These are phyloP conservation scores for Drosophila ambigua DNA, from an alignment of 1,140 invertebrate species.

Conservation along the genomic window DNA sequence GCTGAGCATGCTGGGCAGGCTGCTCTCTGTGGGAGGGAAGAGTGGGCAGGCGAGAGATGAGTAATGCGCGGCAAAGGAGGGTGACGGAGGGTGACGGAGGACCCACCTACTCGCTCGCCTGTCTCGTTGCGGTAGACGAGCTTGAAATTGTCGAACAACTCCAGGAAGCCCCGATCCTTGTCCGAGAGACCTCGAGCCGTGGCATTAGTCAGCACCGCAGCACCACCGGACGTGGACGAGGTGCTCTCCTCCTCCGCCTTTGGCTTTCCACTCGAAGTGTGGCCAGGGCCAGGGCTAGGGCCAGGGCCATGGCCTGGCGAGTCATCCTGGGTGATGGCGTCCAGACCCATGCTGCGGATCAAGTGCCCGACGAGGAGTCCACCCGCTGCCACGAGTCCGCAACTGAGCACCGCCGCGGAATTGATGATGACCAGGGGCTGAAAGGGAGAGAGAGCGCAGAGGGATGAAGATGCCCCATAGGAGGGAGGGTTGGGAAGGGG, in stretches of 20 bases:
- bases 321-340: constrained; percentile 40
- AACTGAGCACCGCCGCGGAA: constrained; percentile 61
- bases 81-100: too few relatives aligned
- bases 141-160: constrained; percentile 67
- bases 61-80: neutral
- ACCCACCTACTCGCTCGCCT: constrained; percentile 66
- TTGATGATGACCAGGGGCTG: constrained; percentile 67
- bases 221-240: neutral
- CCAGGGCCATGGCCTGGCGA: constrained; percentile 3
- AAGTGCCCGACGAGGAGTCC: constrained; percentile 58
- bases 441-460: neutral
- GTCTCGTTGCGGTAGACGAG: constrained; percentile 67
- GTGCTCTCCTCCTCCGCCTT: constrained; percentile 16
- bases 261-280: neutral
- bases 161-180: constrained; percentile 26
- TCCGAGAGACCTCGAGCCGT: constrained; percentile 25
- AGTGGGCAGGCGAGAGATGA: neutral
- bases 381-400: constrained; percentile 57
- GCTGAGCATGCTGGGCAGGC: constrained; percentile 44
- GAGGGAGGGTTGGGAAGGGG: too few relatives aligned
- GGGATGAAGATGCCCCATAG: too few relatives aligned
- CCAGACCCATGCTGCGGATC: constrained; percentile 60
- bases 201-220: neutral
- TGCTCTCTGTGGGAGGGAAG: constrained; percentile 44
- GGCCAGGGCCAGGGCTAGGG: neutral